phyloP scores from a whole-genome alignment of 2,888 invertebrate genomes.

The Oscheius myriophilus region DNA sequence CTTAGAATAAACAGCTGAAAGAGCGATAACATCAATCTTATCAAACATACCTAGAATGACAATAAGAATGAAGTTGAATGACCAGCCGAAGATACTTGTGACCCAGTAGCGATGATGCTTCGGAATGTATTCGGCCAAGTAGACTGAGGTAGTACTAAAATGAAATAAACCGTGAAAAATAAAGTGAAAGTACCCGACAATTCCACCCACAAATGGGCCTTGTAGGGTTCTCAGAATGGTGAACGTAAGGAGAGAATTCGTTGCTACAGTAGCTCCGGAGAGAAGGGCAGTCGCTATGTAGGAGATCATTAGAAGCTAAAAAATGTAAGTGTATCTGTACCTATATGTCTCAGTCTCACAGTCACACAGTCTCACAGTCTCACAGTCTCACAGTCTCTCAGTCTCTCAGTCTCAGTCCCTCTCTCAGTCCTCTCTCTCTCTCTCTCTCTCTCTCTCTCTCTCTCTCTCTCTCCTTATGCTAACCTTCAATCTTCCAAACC shows the following conservation, averaged over 20 bases:
- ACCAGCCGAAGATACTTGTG: conserved; percentile 62
- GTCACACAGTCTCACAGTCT: too few species aligned
- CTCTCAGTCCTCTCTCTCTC: too few species aligned
- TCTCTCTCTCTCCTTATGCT: too few species aligned
- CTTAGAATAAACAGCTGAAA: conserved; percentile 46
- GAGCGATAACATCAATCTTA: neutral
- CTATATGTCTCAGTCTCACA: neutral
- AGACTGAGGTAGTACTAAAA: conserved; percentile 55
- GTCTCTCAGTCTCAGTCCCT: too few species aligned
- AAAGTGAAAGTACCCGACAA: conserved; percentile 52
- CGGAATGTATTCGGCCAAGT: conserved; percentile 64
- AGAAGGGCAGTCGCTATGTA: conserved; percentile 38
- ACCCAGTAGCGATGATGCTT: conserved; percentile 65
- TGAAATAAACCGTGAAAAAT: neutral
- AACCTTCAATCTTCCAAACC: conserved; percentile 45
- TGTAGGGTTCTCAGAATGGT: conserved; percentile 60
- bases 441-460: too few species aligned
- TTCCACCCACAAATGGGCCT: conserved; percentile 65
- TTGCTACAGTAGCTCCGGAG: conserved; percentile 27
- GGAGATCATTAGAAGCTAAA: conserved; percentile 39
- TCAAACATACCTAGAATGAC: conserved; percentile 32
- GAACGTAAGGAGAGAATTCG: conserved; percentile 47
- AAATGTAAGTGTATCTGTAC: neutral
- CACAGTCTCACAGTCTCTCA: too few species aligned
- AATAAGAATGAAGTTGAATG: conserved; percentile 64